Conservation (phyloP, 2,113 vertebrate genomes). For the Neolamprologus sp. region DNA sequence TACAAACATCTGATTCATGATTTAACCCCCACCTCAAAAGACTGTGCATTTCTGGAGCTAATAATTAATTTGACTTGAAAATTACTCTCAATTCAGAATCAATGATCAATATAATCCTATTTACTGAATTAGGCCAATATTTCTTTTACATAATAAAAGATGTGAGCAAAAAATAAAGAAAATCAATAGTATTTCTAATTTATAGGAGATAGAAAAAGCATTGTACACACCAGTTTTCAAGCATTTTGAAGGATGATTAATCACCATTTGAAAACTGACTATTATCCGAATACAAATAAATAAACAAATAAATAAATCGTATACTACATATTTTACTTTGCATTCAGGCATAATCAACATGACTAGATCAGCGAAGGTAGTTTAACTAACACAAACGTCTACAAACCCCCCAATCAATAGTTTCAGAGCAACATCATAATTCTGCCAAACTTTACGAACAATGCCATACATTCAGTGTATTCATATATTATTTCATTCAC, state of each 20-base stretch:
- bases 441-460: background rate
- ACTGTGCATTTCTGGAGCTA: background rate
- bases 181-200: background rate
- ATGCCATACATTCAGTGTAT: background rate
- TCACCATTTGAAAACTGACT: background rate
- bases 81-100: background rate
- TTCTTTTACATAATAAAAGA: background rate
- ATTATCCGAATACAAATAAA: background rate
- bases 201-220: background rate
- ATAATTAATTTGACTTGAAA: background rate
- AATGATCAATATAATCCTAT: background rate
- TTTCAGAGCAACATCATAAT: background rate
- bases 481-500: background rate
- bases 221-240: background rate
- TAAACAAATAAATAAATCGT: background rate
- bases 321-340: background rate
- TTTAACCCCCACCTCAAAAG: background rate
- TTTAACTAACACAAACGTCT: background rate
- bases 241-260: background rate
- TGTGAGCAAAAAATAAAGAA: background rate
- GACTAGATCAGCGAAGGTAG: background rate
- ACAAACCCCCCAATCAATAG: background rate
- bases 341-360: background rate
- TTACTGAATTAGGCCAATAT: background rate
- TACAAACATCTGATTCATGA: background rate